These are phyloP conservation scores for Leuciscus waleckii DNA, from an alignment of 2,797 vertebrate species.

Conservation along the genomic window DNA sequence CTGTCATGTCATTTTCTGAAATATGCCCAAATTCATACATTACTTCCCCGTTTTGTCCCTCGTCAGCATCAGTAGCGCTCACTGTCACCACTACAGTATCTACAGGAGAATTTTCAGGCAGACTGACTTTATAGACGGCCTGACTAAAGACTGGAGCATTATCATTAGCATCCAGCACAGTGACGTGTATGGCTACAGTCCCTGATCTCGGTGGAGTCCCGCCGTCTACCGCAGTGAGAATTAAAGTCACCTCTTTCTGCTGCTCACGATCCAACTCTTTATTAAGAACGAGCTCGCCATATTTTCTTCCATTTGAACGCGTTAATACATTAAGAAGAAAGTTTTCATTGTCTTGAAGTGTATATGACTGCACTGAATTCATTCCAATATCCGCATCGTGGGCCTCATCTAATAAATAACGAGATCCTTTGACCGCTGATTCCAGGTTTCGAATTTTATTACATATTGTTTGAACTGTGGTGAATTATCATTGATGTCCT, in stretches of 20 bases:
- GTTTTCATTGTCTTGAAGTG: conserved; percentile 56
- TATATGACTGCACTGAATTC: conserved; percentile 61
- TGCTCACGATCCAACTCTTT: conserved; percentile 70
- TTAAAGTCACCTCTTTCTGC: conserved; percentile 65
- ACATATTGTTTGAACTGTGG: conserved; percentile 75
- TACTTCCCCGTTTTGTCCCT: conserved; percentile 70
- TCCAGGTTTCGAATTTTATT: conserved; percentile 70
- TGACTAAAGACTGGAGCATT: conserved; percentile 72
- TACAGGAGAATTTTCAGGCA: conserved; percentile 65
- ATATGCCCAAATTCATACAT: conserved; percentile 60
- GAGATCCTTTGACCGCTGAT: conserved; percentile 63
- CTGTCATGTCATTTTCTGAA: no score
- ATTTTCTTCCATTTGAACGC: conserved; percentile 48
- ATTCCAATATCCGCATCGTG: conserved; percentile 57
- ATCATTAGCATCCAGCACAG: conserved; percentile 75
- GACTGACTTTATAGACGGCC: conserved; percentile 66
- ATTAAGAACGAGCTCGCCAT: conserved; percentile 67
- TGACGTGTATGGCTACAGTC: conserved; percentile 65
- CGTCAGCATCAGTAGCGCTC: conserved; percentile 70
- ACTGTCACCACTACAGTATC: conserved; percentile 63
- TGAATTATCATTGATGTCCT: conserved; percentile 77
- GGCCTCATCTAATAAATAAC: conserved; percentile 39
- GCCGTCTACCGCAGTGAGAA: conserved; percentile 73
- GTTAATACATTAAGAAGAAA: conserved; percentile 61
- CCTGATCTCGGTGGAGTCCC: conserved; percentile 71